Percentiles rank a stretch among this genome's conserved stretches.
phyloP scores from a whole-genome alignment of 1,140 invertebrate species.

The Parasteatoda tepidariorum region DNA sequence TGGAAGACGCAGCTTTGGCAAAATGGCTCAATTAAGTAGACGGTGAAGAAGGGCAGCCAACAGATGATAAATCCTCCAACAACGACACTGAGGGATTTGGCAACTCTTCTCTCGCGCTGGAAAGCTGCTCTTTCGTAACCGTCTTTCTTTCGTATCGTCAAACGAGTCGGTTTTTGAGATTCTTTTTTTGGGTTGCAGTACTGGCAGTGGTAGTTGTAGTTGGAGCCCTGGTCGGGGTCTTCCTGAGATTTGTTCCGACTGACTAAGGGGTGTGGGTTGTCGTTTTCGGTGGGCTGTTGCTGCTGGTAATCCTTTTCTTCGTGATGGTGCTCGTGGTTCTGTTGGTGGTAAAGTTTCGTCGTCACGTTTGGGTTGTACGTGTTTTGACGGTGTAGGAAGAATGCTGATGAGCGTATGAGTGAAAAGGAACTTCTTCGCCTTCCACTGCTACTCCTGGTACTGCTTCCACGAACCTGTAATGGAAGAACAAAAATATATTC shows the following conservation, averaged over 20 bases:
- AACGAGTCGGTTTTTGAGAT: neutral
- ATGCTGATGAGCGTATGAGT: conserved; percentile 21
- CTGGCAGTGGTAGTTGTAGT: conserved; percentile 57
- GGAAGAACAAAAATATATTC: no score
- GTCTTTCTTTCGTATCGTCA: conserved; percentile 49
- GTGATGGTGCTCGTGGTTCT: conserved; percentile 30
- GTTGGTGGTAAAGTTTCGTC: conserved; percentile 42
- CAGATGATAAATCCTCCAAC: conserved; percentile 92
- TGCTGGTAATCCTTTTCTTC: neutral
- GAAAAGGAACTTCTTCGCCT: conserved; percentile 45
- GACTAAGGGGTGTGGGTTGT: neutral
- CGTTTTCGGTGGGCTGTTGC: neutral
- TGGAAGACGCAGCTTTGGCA: conserved; percentile 78
- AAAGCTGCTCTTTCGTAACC: conserved; percentile 64
- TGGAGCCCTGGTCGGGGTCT: neutral
- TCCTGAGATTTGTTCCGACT: neutral
- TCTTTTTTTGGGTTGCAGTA: conserved; percentile 37
- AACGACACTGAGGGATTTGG: conserved; percentile 89
- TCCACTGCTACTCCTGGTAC: conserved; percentile 10
- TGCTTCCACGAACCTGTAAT: conserved; percentile 11
- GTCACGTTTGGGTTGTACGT: conserved; percentile 43
- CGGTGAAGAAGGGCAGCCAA: conserved; percentile 89
- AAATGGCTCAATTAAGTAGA: conserved; percentile 85
- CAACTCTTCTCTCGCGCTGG: conserved; percentile 81
- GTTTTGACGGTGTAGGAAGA: conserved; percentile 38